These are phyloP conservation scores for Alligator mississippiensis DNA, from an alignment of 2,113 vertebrate genomes.

Conservation along the genomic window DNA sequence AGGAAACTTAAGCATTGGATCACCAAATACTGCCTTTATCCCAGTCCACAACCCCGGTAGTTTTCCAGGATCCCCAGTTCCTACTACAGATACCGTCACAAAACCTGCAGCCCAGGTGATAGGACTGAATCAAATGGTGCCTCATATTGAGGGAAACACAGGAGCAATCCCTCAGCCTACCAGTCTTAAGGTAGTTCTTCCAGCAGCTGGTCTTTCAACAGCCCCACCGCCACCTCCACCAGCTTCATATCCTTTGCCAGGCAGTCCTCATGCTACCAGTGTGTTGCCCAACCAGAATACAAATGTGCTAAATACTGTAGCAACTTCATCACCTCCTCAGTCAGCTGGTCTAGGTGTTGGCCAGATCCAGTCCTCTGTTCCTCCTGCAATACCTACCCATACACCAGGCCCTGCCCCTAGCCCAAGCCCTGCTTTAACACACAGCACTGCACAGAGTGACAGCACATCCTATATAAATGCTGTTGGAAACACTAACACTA, in stretches of 20 bases:
- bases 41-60: conserved; percentile 81
- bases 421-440: conserved; percentile 88
- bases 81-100: conserved; percentile 78
- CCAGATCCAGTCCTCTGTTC: conserved; percentile 81
- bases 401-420: conserved; percentile 90
- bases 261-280: conserved; percentile 75
- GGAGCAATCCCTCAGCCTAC: conserved; percentile 80
- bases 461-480: conserved; percentile 88
- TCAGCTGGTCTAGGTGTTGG: conserved; percentile 72
- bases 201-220: conserved; percentile 81
- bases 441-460: conserved; percentile 91
- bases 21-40: conserved; percentile 85
- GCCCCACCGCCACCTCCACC: conserved; percentile 75
- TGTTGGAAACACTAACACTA: conserved; percentile 79
- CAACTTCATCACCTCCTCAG: conserved; percentile 72
- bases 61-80: conserved; percentile 78
- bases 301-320: conserved; percentile 74
- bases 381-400: conserved; percentile 88
- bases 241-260: conserved; percentile 81
- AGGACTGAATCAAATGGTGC: conserved; percentile 83
- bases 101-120: conserved; percentile 81
- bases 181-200: conserved; percentile 84
- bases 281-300: conserved; percentile 79
- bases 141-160: conserved; percentile 83
- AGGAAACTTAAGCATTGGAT: conserved; percentile 78